Conservation (phyloP, 2,888 invertebrate species). For the Diarsia dahlii region DNA sequence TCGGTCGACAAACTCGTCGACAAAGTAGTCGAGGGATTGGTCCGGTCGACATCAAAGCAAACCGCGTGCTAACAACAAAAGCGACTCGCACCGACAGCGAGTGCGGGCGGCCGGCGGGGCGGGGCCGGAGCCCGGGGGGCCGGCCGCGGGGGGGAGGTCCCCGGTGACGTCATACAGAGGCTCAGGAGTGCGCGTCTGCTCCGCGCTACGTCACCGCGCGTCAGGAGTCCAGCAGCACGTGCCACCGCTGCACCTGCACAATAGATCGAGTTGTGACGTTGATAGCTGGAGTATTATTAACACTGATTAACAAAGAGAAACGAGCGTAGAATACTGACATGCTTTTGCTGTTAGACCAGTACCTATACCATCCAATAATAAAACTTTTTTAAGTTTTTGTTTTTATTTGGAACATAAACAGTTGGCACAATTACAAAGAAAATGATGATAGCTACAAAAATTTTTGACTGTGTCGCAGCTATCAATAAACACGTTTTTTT, state of each 20-base stretch:
- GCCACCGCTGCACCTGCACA: conserved; percentile 97
- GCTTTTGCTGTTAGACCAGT: too few relatives aligned
- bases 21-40: conserved; percentile 30
- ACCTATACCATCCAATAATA: too few relatives aligned
- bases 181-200: conserved; percentile 75
- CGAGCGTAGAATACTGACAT: too few relatives aligned
- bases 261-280: not conserved
- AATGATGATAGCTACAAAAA: too few relatives aligned
- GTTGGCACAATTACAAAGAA: too few relatives aligned
- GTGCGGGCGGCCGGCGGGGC: conserved; percentile 51
- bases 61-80: conserved; percentile 62
- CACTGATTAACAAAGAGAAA: too few relatives aligned
- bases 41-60: conserved; percentile 50
- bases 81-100: conserved; percentile 59
- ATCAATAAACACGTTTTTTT: too few relatives aligned
- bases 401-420: too few relatives aligned
- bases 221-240: conserved; percentile 95
- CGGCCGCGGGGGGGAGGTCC: conserved; percentile 51
- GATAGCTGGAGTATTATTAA: not conserved
- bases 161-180: conserved; percentile 33
- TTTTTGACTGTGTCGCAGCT: too few relatives aligned
- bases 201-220: conserved; percentile 84
- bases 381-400: too few relatives aligned
- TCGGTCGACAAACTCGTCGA: conserved; percentile 32
- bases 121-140: conserved; percentile 33